phyloP scores from a whole-genome alignment of 1,140 invertebrate genomes.

The Archivesica marissinica region DNA sequence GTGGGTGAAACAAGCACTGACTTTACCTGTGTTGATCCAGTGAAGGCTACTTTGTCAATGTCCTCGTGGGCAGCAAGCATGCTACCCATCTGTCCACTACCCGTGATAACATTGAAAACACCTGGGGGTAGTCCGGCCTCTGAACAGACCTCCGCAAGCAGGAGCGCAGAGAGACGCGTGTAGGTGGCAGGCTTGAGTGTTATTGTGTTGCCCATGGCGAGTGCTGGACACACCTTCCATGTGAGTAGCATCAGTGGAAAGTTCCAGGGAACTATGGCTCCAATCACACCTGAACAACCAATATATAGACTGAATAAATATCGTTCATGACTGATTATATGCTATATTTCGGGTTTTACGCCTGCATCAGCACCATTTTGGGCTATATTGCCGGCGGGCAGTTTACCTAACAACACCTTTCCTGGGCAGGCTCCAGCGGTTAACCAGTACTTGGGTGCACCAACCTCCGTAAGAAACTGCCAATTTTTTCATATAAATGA shows the following conservation, averaged over 20 bases:
- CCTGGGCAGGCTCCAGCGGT: no score
- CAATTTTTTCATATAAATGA: no score
- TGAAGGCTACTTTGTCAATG: constrained; percentile 82
- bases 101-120: constrained; percentile 83
- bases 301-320: no score
- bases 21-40: constrained; percentile 80
- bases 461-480: no score
- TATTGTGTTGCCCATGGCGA: constrained; percentile 83
- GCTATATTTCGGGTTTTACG: no score
- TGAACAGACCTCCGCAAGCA: constrained; percentile 81
- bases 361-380: no score
- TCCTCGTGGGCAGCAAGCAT: constrained; percentile 73
- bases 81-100: constrained; percentile 79
- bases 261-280: constrained; percentile 81
- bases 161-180: constrained; percentile 80
- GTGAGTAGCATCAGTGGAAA: constrained; percentile 83
- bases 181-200: constrained; percentile 83
- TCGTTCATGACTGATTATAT: no score
- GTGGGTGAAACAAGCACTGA: no score
- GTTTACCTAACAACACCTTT: no score
- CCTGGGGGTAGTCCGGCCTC: constrained; percentile 84
- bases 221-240: constrained; percentile 81
- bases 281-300: constrained; percentile 83
- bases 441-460: no score
- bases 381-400: no score